Base-by-base conservation (phyloP, 23 tunicate genomes). In the Ascidia mentula region DNA sequence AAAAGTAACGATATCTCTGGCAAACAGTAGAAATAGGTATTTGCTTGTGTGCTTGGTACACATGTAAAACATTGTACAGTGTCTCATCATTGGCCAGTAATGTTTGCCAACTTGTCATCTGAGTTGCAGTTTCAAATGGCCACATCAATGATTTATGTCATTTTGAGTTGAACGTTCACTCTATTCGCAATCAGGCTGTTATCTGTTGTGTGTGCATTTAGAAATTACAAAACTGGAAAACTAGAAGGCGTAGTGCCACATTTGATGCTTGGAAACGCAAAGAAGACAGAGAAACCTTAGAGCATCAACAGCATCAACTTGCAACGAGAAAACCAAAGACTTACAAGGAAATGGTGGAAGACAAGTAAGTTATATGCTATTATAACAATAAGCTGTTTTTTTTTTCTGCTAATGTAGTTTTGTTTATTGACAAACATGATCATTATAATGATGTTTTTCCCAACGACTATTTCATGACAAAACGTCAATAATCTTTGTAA, bases 211-310 rank as follows among this genome's bases (percentile, higher is more conserved):
- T 26, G 28, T 77, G 73, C 77, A 46, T 74, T 34, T 35, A 91
- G 98, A 88, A 93, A 26, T 38, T 93, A 73, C 82, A 80, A 69
- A 82, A 77, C 74, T 93, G 98, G 98, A 93, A 93, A 72, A 78
- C 72, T 13, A 46, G 98, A 13, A 32, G 98, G 17, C 83, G 93
- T 0, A 88, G 94, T 40, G 98, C 88, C n/a, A 93, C 98, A 6
- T 33, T 78, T 24, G 93, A 84, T 65, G 90, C 53, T 24, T 46
- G 89, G 45, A 77, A 70, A 71, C 78, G 98, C 38, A 93, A 93
- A 72, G 93, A 88, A 80, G 93, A 80, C 32, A 72, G 98, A 37
- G 98, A 93, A 1, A 65, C 37, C 45, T 40, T 88, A 13, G 87
- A 83, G 38, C 82, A 80, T 22, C 80, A 86, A 38, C 38, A 35